These are phyloP conservation scores for Peromyscus aztecus DNA, from an alignment of 2,797 vertebrate species.

Conservation along the genomic window DNA sequence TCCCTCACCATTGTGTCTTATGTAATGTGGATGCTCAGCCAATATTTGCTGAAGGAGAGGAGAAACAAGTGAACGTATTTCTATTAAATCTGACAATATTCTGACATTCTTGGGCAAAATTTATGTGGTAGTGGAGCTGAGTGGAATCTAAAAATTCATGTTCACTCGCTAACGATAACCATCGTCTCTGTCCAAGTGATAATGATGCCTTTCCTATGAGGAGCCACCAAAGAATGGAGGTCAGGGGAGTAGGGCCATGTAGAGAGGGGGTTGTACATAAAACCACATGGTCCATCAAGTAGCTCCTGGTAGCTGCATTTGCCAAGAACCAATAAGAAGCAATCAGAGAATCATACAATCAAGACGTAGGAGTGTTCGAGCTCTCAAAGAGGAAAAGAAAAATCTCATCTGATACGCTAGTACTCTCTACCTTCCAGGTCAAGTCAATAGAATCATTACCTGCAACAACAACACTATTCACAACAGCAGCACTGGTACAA, in stretches of 20 bases:
- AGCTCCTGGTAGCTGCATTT: not conserved
- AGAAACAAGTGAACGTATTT: slow-evolving; percentile 50
- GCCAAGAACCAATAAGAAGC: not conserved
- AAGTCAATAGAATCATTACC: not conserved
- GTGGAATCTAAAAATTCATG: slow-evolving; percentile 47
- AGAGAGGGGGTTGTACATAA: not conserved
- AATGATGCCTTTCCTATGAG: not conserved
- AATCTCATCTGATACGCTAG: not conserved
- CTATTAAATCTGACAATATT: slow-evolving; percentile 55
- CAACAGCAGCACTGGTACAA: not conserved
- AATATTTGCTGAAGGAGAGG: slow-evolving; percentile 29
- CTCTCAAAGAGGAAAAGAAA: not conserved
- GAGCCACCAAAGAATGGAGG: not conserved
- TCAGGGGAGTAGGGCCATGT: not conserved
- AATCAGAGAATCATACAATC: not conserved
- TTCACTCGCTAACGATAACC: not conserved
- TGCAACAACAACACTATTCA: not conserved
- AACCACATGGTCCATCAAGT: not conserved
- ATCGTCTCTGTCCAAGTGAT: slow-evolving; percentile 3
- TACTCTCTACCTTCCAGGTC: not conserved
- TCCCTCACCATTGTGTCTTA: not conserved
- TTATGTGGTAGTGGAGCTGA: not conserved
- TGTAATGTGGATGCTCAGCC: not conserved
- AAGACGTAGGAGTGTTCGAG: not conserved
- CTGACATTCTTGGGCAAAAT: slow-evolving; percentile 52